Base-by-base conservation (phyloP, 2,113 vertebrate genomes). In the Sinocyclocheilus anshuiensis region DNA sequence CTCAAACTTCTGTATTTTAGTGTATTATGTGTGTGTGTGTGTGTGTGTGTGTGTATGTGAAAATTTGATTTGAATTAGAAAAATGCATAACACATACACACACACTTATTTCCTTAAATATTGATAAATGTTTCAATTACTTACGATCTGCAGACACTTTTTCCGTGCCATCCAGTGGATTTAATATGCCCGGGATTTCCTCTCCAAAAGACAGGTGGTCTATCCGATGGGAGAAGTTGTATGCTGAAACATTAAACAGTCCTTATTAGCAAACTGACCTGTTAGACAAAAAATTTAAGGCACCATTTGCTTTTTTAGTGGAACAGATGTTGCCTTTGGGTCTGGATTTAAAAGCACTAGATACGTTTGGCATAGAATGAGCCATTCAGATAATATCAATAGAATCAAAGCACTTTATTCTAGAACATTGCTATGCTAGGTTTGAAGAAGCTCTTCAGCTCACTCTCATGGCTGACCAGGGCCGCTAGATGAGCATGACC, bases 191-290 rank as follows among this genome's bases (percentile, higher is more conserved):
- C 39, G 97, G 97, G 85, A 99, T 92, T 85, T 94, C 94, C 83
- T 99, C 98, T 89, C 98, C 98, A 89, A 99, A 99, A 50, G 98
- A 99, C 86, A 99, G 93, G 89, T 99, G 98, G 91, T 99, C 97
- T 92, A 99, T 98, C 89, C 98, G 97, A 36, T 99, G 98, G 88
- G 98, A 99, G 90, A 99, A 99, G 91, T 99, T 99, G 90, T 97
- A 99, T 53, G 95, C 98, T 99, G 92, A 69, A 86, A 16, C 24
- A 71, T 33, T 33, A 67, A 82, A 65, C 29, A 33, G 24, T 29
- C 3, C 18, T 61, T 15, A 59, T 39, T 59, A 22, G 55, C 20
- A 13, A 61, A 59, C 20, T 61, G 10, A 59, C 5, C 15, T 55
- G 39, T 59, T 33, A 3, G 11, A 8, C 77, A 61, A 59, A 39